Evolutionary conservation across 2,113 vertebrate species (phyloP).

Genomic region (Pica pica): DNA sequence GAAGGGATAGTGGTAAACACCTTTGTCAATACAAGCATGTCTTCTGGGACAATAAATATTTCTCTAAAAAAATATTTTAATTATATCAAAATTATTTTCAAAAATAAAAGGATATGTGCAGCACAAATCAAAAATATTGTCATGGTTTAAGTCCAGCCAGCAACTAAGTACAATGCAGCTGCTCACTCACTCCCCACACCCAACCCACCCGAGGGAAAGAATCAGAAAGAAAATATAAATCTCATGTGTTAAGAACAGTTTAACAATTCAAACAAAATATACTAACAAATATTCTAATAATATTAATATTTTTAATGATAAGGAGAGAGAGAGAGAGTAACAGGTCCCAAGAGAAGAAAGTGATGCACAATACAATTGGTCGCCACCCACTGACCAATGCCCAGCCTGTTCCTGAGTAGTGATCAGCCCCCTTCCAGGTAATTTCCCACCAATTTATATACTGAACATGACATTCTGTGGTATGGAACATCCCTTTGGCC

Average conservation of each 20-base stretch:
- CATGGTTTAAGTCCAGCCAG: not conserved
- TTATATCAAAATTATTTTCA: not conserved
- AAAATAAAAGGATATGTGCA: not conserved
- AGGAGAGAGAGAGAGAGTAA: not conserved
- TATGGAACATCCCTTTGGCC: not conserved
- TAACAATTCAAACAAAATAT: not conserved
- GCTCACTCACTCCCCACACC: not conserved
- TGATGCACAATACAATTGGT: not conserved
- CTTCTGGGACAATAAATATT: slow-evolving; percentile 80
- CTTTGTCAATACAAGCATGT: slow-evolving; percentile 82
- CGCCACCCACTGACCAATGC: fast-evolving
- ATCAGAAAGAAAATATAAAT: not conserved
- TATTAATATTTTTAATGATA: not conserved
- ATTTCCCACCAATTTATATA: not conserved
- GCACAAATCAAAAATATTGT: not conserved
- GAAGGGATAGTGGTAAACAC: slow-evolving; percentile 72
- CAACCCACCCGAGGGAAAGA: not conserved
- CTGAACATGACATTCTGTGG: not conserved
- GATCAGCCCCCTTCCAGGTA: not conserved
- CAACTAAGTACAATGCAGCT: not conserved
- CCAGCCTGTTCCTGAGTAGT: not conserved
- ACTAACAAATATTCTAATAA: not conserved
- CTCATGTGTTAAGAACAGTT: not conserved
- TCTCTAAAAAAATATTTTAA: slow-evolving; percentile 71
- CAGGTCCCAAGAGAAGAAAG: not conserved